A percentile compares a stretch with the other conserved stretches of the same genome.
These are phyloP conservation scores for Mesochorus sp. DNA, from an alignment of 2,888 invertebrate species.

Conservation along the genomic window DNA sequence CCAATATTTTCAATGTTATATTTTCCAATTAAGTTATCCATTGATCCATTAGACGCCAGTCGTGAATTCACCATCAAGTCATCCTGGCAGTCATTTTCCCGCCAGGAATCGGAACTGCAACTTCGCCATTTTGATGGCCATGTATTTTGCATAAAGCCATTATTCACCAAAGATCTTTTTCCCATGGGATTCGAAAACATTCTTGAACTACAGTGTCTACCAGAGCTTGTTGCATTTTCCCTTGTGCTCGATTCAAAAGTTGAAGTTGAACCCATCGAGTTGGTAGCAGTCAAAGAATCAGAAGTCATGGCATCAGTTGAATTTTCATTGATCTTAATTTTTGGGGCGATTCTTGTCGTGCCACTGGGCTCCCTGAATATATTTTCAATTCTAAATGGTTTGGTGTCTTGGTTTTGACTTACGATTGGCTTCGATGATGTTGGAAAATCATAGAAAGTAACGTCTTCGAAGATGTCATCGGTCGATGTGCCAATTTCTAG, in stretches of 20 bases:
- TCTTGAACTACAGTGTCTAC: conserved; percentile 21
- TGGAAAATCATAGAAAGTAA: conserved; percentile 57
- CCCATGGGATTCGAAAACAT: background rate
- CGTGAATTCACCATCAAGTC: conserved; percentile 7
- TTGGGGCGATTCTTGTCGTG: conserved; percentile 45
- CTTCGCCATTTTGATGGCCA: conserved; percentile 56
- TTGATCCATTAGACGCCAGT: background rate
- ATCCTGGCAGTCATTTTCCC: conserved; percentile 5
- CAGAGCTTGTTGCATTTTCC: conserved; percentile 60
- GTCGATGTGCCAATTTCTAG: conserved; percentile 59
- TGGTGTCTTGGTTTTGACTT: conserved; percentile 70
- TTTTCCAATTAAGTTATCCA: background rate
- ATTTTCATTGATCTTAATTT: conserved; percentile 56
- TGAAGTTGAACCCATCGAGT: conserved; percentile 74
- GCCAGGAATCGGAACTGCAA: conserved; percentile 36
- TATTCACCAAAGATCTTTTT: conserved; percentile 33
- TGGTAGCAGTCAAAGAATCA: conserved; percentile 72
- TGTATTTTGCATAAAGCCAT: conserved; percentile 36
- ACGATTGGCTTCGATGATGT: conserved; percentile 56
- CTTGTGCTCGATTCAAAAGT: conserved; percentile 65
- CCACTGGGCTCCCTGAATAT: conserved; percentile 71
- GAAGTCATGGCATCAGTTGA: conserved; percentile 38
- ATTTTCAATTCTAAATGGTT: conserved; percentile 74
- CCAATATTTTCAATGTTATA: background rate
- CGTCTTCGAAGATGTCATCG: conserved; percentile 48